phyloP scores from a whole-genome alignment of 2,113 vertebrate genomes.

The Nycticryphes semicollaris region DNA sequence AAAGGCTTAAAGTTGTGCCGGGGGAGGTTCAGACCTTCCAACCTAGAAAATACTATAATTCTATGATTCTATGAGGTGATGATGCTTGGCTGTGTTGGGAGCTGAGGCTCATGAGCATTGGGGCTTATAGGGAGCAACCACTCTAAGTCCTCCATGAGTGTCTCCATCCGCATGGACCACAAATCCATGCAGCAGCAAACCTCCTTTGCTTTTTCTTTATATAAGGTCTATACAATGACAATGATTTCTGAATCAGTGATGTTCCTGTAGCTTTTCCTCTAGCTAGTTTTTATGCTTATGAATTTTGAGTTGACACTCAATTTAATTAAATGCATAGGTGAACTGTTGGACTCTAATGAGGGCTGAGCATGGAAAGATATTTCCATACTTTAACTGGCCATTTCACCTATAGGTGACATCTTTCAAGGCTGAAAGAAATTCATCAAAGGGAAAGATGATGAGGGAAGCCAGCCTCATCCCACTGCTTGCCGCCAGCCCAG shows the following conservation, averaged over 20 bases:
- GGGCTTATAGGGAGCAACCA: background rate
- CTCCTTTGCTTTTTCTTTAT: background rate
- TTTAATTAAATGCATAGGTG: background rate
- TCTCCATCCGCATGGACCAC: background rate
- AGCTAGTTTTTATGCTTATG: background rate
- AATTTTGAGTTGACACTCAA: background rate
- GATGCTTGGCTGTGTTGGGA: background rate
- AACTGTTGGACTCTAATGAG: background rate
- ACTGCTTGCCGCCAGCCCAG: background rate
- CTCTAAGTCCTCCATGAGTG: background rate
- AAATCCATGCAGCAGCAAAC: background rate
- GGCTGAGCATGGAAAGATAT: background rate
- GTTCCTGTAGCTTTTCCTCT: background rate
- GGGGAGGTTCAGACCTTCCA: too few species aligned
- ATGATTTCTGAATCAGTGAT: background rate
- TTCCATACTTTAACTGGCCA: background rate
- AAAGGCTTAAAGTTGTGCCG: too few species aligned
- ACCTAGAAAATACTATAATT: too few species aligned
- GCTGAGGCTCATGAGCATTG: rapidly evolving
- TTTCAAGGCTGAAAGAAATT: constrained; percentile 7
- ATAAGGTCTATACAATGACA: background rate
- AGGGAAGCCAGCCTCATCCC: background rate
- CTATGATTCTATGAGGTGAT: background rate
- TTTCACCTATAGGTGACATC: background rate
- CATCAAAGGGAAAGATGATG: background rate